Base-by-base conservation (phyloP, 2,888 invertebrate species). In the Perithous albicinctus region DNA sequence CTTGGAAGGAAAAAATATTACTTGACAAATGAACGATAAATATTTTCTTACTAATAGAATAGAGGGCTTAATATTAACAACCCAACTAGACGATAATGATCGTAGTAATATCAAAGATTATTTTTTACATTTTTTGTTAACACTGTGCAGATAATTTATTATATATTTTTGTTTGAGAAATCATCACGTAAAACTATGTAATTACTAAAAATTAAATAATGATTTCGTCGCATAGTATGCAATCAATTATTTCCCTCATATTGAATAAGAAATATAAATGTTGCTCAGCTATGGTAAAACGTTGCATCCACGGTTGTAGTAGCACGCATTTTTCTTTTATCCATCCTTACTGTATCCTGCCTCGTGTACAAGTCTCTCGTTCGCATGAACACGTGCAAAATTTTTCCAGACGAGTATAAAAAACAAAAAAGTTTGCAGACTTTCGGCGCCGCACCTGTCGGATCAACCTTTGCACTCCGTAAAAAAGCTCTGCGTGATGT, bases 391-490 rank as follows among this genome's bases (percentile, higher is more conserved):
- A 20, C 10, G 10, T 23, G 26, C 32, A 26, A 35, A 29, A 70
- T 63, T 70, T 38, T 54, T 63, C n/a, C 63, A 38, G 10, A 20
- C 38, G 63, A 0, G 35, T 38, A 38, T 38, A 41, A 63, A 63
- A 41, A n/a, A n/a, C n/a, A 56, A 41, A 18, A 41, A 7, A 18
- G 69, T 64, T 41, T 43, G 32, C 29, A 26, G 67, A 67, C 48
- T 76, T 76, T 59, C 10, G 29, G 46, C 56, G 48, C 54, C 41
- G 23, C 41, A 41, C 63, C 63, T 63, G 63, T 6, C 61, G 63
- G 38, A 63, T 63, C 63, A 8, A 61, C 12, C 23, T 8, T 38
- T 41, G 38, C 63, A n/a, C 35, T 63, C 41, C 6, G 63, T 23
- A 23, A 63, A 63, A n/a, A 63, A 63, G 41, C 41, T 38, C 12